These are phyloP conservation scores for Chromoteleia sp. DNA, from an alignment of 2,888 invertebrate species.

Conservation along the genomic window DNA sequence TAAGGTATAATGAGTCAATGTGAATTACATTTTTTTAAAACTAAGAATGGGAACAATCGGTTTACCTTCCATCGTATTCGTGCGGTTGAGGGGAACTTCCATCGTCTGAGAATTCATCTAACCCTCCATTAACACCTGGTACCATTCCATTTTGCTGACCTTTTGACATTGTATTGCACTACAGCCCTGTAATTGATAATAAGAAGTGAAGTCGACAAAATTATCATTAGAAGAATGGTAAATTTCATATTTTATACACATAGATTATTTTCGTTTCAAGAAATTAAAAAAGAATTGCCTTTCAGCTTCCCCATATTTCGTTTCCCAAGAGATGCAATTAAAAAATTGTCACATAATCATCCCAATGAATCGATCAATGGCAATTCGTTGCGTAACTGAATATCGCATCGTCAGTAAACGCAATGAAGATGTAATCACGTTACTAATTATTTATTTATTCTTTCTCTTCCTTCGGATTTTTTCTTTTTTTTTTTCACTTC, in stretches of 20 bases:
- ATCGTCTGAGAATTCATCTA: constrained; percentile 92
- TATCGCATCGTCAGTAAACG: not conserved
- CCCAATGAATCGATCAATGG: not conserved
- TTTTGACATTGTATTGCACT: constrained; percentile 86
- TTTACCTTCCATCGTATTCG: constrained; percentile 95
- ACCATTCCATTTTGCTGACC: constrained; percentile 87
- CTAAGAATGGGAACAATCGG: not conserved
- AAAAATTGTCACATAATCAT: constrained; percentile 8
- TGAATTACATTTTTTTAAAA: not conserved
- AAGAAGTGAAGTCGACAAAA: no score
- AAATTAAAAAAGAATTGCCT: no score
- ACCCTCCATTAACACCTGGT: constrained; percentile 87
- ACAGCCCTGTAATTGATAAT: no score
- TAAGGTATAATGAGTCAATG: not conserved
- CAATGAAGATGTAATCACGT: constrained; percentile 13
- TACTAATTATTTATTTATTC: constrained; percentile 8
- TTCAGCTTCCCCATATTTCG: no score
- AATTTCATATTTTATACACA: no score
- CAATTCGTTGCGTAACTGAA: constrained; percentile 3
- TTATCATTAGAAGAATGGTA: no score
- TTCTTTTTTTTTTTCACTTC: constrained; percentile 8
- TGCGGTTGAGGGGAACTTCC: constrained; percentile 95
- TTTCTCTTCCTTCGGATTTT: constrained; percentile 1
- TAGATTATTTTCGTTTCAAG: not conserved
- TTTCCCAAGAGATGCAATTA: not conserved